These are phyloP conservation scores for Odontocerum albicorne DNA, from an alignment of 2,888 invertebrate genomes.

Conservation along the genomic window DNA sequence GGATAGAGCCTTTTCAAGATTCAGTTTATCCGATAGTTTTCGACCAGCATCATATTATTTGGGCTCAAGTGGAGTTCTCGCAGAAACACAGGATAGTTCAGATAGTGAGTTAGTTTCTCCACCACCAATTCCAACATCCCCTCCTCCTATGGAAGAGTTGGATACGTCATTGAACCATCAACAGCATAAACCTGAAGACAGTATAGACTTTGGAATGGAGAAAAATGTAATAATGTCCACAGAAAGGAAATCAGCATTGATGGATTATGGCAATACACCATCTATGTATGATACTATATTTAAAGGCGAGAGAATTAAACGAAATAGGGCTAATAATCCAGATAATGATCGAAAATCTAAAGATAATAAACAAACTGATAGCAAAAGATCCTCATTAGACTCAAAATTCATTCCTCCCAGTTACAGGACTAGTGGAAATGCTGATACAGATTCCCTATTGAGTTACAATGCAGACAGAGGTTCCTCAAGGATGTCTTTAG, in stretches of 20 bases:
- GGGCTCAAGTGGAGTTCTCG: conserved; percentile 65
- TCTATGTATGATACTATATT: conserved; percentile 57
- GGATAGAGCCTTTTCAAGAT: conserved; percentile 66
- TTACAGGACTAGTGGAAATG: conserved; percentile 46
- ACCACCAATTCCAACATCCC: conserved; percentile 75
- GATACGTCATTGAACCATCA: conserved; percentile 41
- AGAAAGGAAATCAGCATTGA: conserved; percentile 53
- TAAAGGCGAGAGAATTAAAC: conserved; percentile 54
- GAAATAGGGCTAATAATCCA: conserved; percentile 52
- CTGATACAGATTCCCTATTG: conserved; percentile 51
- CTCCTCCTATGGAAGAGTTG: conserved; percentile 72
- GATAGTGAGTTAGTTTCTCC: conserved; percentile 80
- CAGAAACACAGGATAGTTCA: conserved; percentile 75
- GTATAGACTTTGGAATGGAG: conserved; percentile 45
- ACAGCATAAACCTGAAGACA: conserved; percentile 47
- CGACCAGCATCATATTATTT: conserved; percentile 87
- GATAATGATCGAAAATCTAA: conserved; percentile 44
- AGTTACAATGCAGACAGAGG: conserved; percentile 54
- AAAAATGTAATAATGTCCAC: conserved; percentile 40
- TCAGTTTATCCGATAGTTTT: conserved; percentile 86
- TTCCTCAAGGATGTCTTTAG: conserved; percentile 52
- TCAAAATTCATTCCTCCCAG: conserved; percentile 47
- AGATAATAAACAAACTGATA: conserved; percentile 6
- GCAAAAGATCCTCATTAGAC: conserved; percentile 38
- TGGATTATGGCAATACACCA: conserved; percentile 56